Base-by-base conservation (phyloP, 2,797 vertebrate species). In the Oceanodroma leucorhoa region DNA sequence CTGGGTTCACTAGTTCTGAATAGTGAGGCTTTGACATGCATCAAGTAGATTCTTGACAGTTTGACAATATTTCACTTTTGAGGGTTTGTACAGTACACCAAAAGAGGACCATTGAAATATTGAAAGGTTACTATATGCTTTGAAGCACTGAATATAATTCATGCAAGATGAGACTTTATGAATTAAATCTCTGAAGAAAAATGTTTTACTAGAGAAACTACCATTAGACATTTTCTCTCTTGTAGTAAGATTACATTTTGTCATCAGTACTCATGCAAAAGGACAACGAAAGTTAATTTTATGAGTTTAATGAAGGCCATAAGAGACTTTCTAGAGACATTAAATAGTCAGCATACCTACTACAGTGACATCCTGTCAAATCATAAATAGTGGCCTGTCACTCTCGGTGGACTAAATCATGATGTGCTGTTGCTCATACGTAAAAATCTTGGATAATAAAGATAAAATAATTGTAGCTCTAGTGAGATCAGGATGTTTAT, bases 401-500 rank as follows among this genome's bases (percentile, higher is more conserved):
- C 38, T 90, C 57, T 71, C 23, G 5, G 32, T 94, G 86, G 76
- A 91, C 48, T 93, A 94, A 94, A 90, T 91, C 38, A 72, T 77
- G 30, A 82, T 55, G 30, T 87, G 65, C 55, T 90, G 55, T 71
- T 87, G 50, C 46, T 77, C 5, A 1, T 75, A 51, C 55, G 11
- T 88, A 90, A 90, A 86, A 53, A 27, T 90, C 67, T 91, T 87
- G 27, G n/a, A 57, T 93, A 94, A 95, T 90, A 96, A 91, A 93
- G 53, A 71, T 82, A 58, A 95, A 97, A 81, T 93, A 90, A 84
- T 34, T 72, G 34, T 38, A 65, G 10, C 30, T 87, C 7, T 75
- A 80, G 51, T 90, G 72, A 89, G 73, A 92, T 83, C 38, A 83
- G 27, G n/a, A 40, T 95, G 40, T 83, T 96, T 86, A 36, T 84